Base-by-base conservation (phyloP, 2,113 vertebrate genomes). In the Fukomys damarensis region DNA sequence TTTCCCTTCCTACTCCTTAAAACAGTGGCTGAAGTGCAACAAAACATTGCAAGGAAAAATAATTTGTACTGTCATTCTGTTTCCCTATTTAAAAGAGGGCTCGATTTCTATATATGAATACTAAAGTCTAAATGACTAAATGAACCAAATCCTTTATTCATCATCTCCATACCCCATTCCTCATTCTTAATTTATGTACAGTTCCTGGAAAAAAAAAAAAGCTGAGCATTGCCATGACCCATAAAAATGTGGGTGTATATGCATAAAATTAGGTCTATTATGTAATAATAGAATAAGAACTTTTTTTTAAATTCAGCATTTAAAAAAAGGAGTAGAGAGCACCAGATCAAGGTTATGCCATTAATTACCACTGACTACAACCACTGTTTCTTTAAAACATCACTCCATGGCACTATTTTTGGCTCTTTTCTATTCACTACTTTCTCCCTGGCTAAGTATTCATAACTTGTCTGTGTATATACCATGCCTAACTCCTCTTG, bases 171-270 rank as follows among this genome's bases (percentile, higher is more conserved):
- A 76, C 5, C 26, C 7, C 38, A 59, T 2, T 26, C 35, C 30
- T 88, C 63, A 35, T 35, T 61, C 85, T 91, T 74, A 46, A 87
- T 91, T 52, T 52, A 86, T 20, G 46, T 16, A 85, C 4, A 72
- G 83, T 46, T 95, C 70, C 68, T 80, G 68, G 89, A n/a, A n/a
- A n/a, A n/a, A n/a, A 91, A 58, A 72, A 84, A 83, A 83, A 84
- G 32, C 61, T 52, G 35, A 80, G 24, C 46, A 88, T 30, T 49
- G 32, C 12, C 38, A 72, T 32, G 56, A 59, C 22, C 16, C 26
- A 65, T 5, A 77, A 65, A 68, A 68, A 68, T 46, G 43, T 70
- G 26, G 26, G n/a, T 85, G 10, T 61, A 28, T 54, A 88, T 65
- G 7, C 22, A 94, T 59, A 68, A 68, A 91, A 63, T 80, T 12